phyloP scores from a whole-genome alignment of 2,113 vertebrate species.

The Chaetodon trifascialis region DNA sequence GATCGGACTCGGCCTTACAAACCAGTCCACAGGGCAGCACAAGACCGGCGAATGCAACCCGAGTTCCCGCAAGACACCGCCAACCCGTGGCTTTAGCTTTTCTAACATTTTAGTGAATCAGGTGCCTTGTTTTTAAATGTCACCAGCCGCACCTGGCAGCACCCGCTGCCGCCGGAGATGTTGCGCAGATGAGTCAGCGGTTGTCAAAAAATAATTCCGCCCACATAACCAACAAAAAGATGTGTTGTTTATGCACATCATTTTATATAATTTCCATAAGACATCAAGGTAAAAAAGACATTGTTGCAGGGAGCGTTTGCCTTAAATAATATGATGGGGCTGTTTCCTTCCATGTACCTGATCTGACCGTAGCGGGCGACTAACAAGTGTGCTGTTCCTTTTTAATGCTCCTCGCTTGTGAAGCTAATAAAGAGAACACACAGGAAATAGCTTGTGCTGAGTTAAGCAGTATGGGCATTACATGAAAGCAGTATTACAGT shows the following conservation, averaged over 20 bases:
- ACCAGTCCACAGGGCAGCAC: background rate
- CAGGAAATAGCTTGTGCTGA: slow-evolving; percentile 11
- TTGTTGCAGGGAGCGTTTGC: background rate
- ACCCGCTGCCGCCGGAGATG: slow-evolving; percentile 7
- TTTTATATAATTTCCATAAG: background rate
- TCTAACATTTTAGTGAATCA: background rate
- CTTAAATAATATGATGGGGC: background rate
- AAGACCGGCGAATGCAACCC: background rate
- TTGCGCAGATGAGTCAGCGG: slow-evolving; percentile 11
- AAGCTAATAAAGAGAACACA: background rate
- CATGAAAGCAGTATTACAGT: background rate
- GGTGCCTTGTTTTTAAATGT: background rate
- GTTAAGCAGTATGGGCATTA: background rate
- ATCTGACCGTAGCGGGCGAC: no score
- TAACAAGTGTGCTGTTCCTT: background rate
- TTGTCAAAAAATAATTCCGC: slow-evolving; percentile 11
- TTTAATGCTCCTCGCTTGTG: background rate
- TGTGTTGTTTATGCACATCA: background rate
- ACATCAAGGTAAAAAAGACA: background rate
- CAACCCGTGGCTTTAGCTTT: background rate
- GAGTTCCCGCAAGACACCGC: background rate
- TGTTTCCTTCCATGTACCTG: background rate
- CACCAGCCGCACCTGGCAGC: slow-evolving; percentile 4
- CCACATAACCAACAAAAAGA: background rate
- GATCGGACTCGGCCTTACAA: background rate